Percentiles rank a stretch among this genome's conserved stretches.
Evolutionary conservation across 1,140 invertebrate species (phyloP).

Genomic region (Philopotamus ludificatus): DNA sequence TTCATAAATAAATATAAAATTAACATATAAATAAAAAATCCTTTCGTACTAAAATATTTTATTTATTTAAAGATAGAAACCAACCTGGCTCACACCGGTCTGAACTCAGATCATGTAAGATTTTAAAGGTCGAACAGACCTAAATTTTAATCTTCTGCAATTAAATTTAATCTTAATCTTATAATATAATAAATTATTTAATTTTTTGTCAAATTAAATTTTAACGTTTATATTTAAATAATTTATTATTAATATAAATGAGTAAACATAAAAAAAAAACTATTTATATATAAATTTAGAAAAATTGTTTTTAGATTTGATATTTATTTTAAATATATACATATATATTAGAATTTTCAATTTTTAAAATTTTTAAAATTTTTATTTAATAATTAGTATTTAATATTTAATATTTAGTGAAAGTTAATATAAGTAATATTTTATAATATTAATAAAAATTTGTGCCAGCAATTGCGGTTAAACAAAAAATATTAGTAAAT

Average conservation of each 20-base stretch:
- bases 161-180: conserved; percentile 67
- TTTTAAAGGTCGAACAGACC: conserved; percentile 77
- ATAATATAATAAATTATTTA: too few species aligned
- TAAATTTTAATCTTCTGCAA: conserved; percentile 61
- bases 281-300: too few species aligned
- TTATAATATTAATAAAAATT: conserved; percentile 50
- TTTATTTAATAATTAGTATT: conserved; percentile 39
- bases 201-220: too few species aligned
- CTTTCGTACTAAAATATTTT: conserved; percentile 67
- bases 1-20: conserved; percentile 45
- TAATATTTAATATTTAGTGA: conserved; percentile 17
- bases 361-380: too few species aligned
- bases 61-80: conserved; percentile 46
- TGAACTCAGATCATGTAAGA: conserved; percentile 69
- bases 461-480: conserved; percentile 62
- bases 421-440: conserved; percentile 49
- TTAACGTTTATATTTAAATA: too few species aligned
- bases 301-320: too few species aligned
- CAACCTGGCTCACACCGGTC: conserved; percentile 35
- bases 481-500: conserved; percentile 45
- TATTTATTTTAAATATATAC: too few species aligned
- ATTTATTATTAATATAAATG: too few species aligned
- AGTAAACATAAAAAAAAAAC: too few species aligned
- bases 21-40: conserved; percentile 50
- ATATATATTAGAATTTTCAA: too few species aligned